Evolutionary conservation across 1,140 invertebrate species (phyloP).

Genomic region (Calosoma granatense): DNA sequence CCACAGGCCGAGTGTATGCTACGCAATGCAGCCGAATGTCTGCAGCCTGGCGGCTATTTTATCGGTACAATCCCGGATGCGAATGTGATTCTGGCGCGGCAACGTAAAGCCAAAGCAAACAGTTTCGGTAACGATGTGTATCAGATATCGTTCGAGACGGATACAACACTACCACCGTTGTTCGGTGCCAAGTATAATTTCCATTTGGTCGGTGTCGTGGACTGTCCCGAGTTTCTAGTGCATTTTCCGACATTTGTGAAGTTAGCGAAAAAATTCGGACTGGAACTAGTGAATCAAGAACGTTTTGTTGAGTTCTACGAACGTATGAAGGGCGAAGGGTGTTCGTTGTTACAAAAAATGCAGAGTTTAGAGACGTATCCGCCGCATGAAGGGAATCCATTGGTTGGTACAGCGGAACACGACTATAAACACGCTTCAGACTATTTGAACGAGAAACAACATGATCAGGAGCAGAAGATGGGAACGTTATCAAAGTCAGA

Average conservation of each 20-base stretch:
- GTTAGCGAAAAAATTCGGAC: conserved; percentile 69
- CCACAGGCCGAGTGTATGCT: conserved; percentile 89
- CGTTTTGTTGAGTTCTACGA: conserved; percentile 77
- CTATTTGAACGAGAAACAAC: conserved; percentile 41
- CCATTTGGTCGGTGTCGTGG: conserved; percentile 87
- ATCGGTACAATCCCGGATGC: conserved; percentile 95
- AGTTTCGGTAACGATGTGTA: conserved; percentile 84
- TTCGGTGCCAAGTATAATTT: conserved; percentile 98
- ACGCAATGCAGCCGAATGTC: conserved; percentile 79
- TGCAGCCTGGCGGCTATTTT: conserved; percentile 86
- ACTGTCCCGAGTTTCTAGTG: conserved; percentile 98
- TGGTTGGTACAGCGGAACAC: conserved; percentile 44
- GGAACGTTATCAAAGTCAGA: conserved; percentile 81
- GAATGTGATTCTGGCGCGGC: conserved; percentile 67
- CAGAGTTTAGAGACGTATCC: conserved; percentile 63
- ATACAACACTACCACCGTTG: conserved; percentile 61
- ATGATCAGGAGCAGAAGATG: conserved; percentile 39
- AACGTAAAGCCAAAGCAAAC: conserved; percentile 43
- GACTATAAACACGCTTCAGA: conserved; percentile 67
- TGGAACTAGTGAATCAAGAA: conserved; percentile 63
- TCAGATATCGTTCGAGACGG: conserved; percentile 66
- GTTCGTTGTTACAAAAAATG: conserved; percentile 61
- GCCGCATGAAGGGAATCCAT: conserved; percentile 38
- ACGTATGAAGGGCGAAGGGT: conserved; percentile 49
- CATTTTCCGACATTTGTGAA: conserved; percentile 80